Evolutionary conservation across 2,888 invertebrate genomes (phyloP).

Genomic region (Oithona nana): DNA sequence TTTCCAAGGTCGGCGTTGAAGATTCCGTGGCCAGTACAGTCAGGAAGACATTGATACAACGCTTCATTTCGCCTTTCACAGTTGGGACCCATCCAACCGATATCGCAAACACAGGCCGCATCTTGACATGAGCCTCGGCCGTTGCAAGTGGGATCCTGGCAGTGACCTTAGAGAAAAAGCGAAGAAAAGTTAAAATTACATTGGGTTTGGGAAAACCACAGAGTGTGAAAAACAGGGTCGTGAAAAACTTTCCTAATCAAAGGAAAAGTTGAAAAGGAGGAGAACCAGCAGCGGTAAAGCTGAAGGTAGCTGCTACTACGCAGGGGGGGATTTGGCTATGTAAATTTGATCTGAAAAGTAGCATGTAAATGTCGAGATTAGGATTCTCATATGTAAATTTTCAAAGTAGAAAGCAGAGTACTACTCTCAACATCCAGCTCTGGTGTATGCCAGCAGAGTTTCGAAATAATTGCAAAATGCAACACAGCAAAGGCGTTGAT

Average conservation of each 20-base stretch:
- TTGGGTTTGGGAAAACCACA: constrained; percentile 7
- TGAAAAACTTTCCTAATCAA: too few species aligned
- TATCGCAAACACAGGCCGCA: constrained; percentile 82
- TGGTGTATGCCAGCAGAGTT: too few species aligned
- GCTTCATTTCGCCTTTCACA: constrained; percentile 79
- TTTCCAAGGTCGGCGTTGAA: constrained; percentile 79
- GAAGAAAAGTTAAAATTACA: constrained; percentile 20
- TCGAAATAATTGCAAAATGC: too few species aligned
- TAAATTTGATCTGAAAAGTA: too few species aligned
- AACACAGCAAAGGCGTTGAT: too few species aligned
- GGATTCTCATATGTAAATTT: not conserved
- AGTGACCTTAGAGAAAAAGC: constrained; percentile 42
- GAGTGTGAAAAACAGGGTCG: constrained; percentile 1
- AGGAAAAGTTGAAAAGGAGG: too few species aligned
- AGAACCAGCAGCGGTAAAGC: too few species aligned
- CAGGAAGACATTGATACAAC: constrained; percentile 71
- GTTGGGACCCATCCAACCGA: constrained; percentile 85
- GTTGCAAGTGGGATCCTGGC: constrained; percentile 81
- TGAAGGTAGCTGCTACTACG: too few species aligned
- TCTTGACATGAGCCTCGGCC: constrained; percentile 85
- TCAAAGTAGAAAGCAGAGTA: not conserved
- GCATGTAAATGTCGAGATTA: not conserved
- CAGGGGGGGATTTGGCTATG: too few species aligned
- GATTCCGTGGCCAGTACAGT: constrained; percentile 72
- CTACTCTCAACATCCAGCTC: too few species aligned